These are phyloP conservation scores for Mergus octosetaceus DNA, from an alignment of 2,797 vertebrate genomes.

Conservation along the genomic window DNA sequence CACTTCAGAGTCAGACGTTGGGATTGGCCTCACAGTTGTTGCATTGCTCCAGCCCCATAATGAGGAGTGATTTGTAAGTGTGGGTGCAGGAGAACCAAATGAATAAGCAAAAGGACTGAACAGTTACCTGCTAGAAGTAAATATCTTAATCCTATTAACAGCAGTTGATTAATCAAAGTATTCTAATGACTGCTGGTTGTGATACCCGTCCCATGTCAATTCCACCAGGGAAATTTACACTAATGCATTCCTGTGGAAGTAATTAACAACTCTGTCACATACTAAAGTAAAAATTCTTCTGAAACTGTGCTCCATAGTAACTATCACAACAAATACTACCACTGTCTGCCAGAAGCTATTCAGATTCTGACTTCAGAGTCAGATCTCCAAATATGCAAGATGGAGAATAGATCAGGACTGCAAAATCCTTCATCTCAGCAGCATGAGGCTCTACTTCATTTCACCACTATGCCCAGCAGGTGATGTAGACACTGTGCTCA, in stretches of 20 bases:
- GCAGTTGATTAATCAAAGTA: neutral
- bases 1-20: neutral
- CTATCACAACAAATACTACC: neutral
- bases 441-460: constrained; percentile 4
- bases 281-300: neutral
- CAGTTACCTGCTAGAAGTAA: neutral
- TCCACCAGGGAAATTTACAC: neutral
- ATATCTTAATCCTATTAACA: neutral
- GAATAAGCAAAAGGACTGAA: neutral
- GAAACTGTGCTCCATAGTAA: neutral
- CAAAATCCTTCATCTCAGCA: neutral
- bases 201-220: neutral
- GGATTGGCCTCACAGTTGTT: neutral
- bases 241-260: neutral
- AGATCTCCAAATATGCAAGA: neutral
- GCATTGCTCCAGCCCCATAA: neutral
- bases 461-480: neutral
- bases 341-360: neutral
- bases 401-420: neutral
- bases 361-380: neutral
- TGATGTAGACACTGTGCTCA: neutral
- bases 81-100: neutral
- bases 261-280: neutral
- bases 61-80: neutral
- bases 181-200: neutral